Evolutionary conservation across 2,888 invertebrate genomes (phyloP).

Genomic region (Acanthosepion esculentum): DNA sequence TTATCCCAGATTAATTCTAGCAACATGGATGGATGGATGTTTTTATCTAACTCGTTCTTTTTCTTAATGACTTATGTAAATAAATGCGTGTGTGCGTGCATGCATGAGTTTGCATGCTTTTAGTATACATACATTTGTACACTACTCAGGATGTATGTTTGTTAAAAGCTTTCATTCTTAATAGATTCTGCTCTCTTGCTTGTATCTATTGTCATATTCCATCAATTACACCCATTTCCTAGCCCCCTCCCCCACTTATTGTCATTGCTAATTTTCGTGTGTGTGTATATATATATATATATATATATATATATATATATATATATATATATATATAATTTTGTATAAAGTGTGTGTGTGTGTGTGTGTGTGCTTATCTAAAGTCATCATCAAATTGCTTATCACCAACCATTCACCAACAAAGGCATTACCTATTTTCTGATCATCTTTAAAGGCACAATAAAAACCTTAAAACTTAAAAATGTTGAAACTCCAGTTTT

Average conservation of each 20-base stretch:
- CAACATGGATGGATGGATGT: neutral
- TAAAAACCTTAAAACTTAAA: neutral
- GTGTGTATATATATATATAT: neutral
- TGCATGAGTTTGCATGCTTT: neutral
- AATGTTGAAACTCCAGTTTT: neutral
- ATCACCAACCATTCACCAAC: slow-evolving; percentile 33
- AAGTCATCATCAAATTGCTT: neutral
- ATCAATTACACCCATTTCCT: neutral
- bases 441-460: neutral
- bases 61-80: neutral
- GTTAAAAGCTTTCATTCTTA: neutral
- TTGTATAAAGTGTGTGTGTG: neutral
- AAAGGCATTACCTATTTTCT: slow-evolving; percentile 33
- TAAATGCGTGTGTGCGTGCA: neutral
- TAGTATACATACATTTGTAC: neutral
- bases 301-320: slow-evolving; percentile 38
- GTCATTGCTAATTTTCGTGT: neutral
- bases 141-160: neutral
- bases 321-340: neutral
- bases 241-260: neutral
- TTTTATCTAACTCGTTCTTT: neutral
- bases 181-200: neutral
- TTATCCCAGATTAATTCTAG: neutral
- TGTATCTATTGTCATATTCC: neutral
- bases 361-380: neutral